Evolutionary conservation across 2,797 vertebrate genomes (phyloP).

Genomic region (Cephalopachus bancanus): DNA sequence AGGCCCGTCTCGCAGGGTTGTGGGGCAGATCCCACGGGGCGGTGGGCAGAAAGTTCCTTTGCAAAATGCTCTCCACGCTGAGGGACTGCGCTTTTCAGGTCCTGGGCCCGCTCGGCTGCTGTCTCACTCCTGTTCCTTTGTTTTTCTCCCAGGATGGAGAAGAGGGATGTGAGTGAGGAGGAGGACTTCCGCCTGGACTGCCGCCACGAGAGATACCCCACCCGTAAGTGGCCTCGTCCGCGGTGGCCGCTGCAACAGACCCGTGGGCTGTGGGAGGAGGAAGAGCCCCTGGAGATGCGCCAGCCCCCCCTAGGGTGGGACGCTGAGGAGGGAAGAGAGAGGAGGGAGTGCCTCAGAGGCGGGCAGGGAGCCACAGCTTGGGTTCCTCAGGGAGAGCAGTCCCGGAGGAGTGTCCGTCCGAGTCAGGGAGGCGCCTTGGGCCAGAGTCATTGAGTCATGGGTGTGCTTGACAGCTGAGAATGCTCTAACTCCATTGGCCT

Average conservation of each 20-base stretch:
- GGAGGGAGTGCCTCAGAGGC: accelerated
- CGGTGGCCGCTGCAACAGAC: accelerated
- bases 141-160: conserved; percentile 88
- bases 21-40: accelerated
- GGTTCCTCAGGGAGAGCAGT: neutral
- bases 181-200: conserved; percentile 88
- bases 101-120: neutral
- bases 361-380: accelerated
- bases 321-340: neutral
- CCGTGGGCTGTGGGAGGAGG: accelerated
- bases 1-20: accelerated
- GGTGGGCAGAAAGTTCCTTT: accelerated
- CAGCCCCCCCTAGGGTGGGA: neutral
- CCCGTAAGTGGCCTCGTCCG: conserved; percentile 86
- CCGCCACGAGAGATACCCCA: conserved; percentile 88
- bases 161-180: conserved; percentile 87
- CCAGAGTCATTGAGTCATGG: accelerated
- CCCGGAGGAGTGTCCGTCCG: accelerated
- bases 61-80: neutral
- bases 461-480: neutral
- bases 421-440: neutral
- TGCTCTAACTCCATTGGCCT: neutral
- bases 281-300: neutral
- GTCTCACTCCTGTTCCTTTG: neutral
- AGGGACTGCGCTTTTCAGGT: accelerated